A percentile compares a stretch with the other conserved stretches of the same genome.
phyloP scores from a whole-genome alignment of 2,888 invertebrate species.

The Trachelus iudaicus region DNA sequence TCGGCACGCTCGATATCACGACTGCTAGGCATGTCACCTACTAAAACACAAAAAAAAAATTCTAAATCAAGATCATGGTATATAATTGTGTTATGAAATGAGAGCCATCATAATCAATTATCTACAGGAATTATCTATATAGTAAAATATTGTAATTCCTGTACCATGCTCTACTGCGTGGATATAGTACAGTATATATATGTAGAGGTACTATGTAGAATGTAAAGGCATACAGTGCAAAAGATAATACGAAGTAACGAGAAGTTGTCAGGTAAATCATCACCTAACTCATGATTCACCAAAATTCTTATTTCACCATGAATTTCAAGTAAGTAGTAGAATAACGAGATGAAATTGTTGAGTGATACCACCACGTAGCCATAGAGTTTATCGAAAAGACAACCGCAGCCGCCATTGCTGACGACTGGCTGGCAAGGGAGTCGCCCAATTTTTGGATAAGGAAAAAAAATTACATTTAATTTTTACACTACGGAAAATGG shows the following conservation, averaged over 20 bases:
- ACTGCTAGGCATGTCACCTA: constrained; percentile 67
- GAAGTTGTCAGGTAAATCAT: not conserved
- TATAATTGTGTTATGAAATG: not conserved
- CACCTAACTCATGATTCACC: not conserved
- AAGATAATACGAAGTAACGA: not conserved
- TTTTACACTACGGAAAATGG: not conserved
- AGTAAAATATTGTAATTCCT: not conserved
- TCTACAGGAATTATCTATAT: not conserved
- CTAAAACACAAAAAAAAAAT: constrained; percentile 33
- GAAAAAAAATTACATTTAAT: not conserved
- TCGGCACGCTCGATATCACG: constrained; percentile 62
- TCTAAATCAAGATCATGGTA: not conserved
- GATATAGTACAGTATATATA: not conserved
- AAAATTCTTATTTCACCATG: not conserved
- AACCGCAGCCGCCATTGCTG: constrained; percentile 45
- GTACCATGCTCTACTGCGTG: not conserved
- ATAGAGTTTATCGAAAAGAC: constrained; percentile 30
- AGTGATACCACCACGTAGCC: not conserved
- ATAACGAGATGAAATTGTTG: not conserved
- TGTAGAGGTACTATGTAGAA: not conserved
- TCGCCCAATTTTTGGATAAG: constrained; percentile 38
- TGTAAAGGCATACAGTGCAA: not conserved
- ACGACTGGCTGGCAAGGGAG: constrained; percentile 44
- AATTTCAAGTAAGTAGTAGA: not conserved
- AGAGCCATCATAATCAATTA: constrained; percentile 8